These are phyloP conservation scores for Schizaphis graminum DNA, from an alignment of 2,888 invertebrate genomes.

Conservation along the genomic window DNA sequence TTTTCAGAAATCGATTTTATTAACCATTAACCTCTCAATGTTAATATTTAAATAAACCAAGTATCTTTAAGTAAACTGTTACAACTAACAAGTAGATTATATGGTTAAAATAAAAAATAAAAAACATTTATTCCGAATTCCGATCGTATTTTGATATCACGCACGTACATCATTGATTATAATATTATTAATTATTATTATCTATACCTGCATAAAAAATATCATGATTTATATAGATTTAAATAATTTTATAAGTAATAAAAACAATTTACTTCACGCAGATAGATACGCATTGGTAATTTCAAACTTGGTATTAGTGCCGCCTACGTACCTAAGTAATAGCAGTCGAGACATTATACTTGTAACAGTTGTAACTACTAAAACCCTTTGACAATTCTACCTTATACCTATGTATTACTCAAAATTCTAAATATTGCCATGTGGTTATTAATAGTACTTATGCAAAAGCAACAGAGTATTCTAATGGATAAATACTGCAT, in stretches of 20 bases:
- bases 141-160: not conserved
- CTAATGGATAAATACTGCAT: not conserved
- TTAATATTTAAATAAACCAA: not conserved
- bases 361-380: not conserved
- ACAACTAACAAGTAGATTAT: not conserved
- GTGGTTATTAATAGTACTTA: not conserved
- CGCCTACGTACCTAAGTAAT: too few relatives aligned
- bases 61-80: not conserved
- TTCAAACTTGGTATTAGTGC: not conserved
- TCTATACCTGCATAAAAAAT: not conserved
- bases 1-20: not conserved
- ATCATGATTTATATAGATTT: not conserved
- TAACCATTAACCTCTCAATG: not conserved
- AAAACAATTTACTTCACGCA: not conserved
- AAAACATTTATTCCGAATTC: not conserved
- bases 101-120: too few relatives aligned
- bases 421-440: not conserved
- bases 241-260: not conserved
- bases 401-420: not conserved
- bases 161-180: not conserved
- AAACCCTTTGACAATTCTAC: not conserved
- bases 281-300: not conserved
- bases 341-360: not conserved
- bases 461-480: not conserved
- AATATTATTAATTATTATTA: not conserved